Base-by-base conservation (phyloP, 2,113 vertebrate genomes). In the Syrrhaptes paradoxus region DNA sequence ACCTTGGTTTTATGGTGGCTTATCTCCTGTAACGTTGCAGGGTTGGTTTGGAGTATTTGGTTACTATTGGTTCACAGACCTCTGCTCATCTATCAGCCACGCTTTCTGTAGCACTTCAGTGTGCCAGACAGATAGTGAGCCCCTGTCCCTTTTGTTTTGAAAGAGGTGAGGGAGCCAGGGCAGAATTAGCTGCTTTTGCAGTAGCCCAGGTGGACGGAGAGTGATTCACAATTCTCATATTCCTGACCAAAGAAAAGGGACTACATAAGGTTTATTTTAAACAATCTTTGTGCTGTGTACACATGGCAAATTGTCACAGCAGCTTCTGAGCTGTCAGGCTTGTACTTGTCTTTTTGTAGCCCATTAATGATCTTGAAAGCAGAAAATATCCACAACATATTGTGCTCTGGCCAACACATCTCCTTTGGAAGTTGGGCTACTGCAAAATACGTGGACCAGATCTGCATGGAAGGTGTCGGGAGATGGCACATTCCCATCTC, bases 261-360 rank as follows among this genome's bases (percentile, higher is more conserved):
- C 67, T 14, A 14, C 0, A 0, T 38, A 80, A 71, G 16, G 24
- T 68, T 90, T 74, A 46, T 89, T 89, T 90, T 73, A 66, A 96
- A 66, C 13, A 52, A 34, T 36, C 29, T 26, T 72, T 77, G 28
- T 67, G 18, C 46, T 74, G 71, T 1, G 1, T 70, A 20, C 63
- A 58, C 24, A 1, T 26, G 63, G 55, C 67, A 78, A 95, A 87
- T 84, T 54, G 41, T 89, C 26, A 57, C 25, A 85, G 77, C 74
- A 61, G 65, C 45, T 87, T 89, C 84, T 72, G 77, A 65, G 70
- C 77, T 94, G 79, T 76, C 87, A 85, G 58, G 85, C 46, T 79
- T 89, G 57, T 84, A 67, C 48, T 90, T 94, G 84, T 76, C 87
- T 85, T 85, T 92, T 76, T 79, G 74, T 85, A 87, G 84, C 41